Conservation (phyloP, 2,113 vertebrate genomes). For the Delphinapterus leucas region DNA sequence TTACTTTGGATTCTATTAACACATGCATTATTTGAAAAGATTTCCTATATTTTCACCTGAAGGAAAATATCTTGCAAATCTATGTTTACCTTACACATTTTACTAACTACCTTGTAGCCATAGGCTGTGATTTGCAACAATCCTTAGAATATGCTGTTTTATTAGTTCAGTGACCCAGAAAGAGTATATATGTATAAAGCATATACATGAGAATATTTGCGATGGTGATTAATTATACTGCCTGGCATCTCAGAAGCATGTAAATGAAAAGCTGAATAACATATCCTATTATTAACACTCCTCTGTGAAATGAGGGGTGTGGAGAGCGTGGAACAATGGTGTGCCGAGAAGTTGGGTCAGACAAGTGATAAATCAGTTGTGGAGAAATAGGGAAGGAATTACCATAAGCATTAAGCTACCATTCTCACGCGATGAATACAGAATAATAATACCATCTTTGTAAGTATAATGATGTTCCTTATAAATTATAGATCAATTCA, state of each 20-base stretch:
- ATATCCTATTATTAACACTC: constrained; percentile 14
- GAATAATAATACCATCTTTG: constrained; percentile 22
- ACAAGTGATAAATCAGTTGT: constrained; percentile 55
- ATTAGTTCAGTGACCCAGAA: constrained; percentile 57
- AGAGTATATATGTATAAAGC: not conserved
- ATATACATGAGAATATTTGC: not conserved
- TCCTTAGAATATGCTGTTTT: constrained; percentile 48
- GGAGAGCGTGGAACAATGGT: not conserved
- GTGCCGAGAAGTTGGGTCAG: constrained; percentile 5
- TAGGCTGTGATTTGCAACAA: not conserved
- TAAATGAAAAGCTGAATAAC: constrained; percentile 18
- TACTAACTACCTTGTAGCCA: not conserved
- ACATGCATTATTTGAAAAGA: not conserved
- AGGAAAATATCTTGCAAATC: not conserved
- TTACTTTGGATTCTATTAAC: not conserved
- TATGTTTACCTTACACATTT: not conserved
- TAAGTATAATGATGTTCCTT: constrained; percentile 44
- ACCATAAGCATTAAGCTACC: constrained; percentile 31
- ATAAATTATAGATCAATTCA: constrained; percentile 46
- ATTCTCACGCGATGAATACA: not conserved
- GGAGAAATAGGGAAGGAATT: constrained; percentile 9
- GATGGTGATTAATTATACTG: constrained; percentile 63
- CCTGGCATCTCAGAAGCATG: not conserved
- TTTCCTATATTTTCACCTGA: not conserved
- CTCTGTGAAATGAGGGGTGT: not conserved